These are phyloP conservation scores for Rhincodon typus DNA, from an alignment of 2,797 vertebrate genomes.

Conservation along the genomic window DNA sequence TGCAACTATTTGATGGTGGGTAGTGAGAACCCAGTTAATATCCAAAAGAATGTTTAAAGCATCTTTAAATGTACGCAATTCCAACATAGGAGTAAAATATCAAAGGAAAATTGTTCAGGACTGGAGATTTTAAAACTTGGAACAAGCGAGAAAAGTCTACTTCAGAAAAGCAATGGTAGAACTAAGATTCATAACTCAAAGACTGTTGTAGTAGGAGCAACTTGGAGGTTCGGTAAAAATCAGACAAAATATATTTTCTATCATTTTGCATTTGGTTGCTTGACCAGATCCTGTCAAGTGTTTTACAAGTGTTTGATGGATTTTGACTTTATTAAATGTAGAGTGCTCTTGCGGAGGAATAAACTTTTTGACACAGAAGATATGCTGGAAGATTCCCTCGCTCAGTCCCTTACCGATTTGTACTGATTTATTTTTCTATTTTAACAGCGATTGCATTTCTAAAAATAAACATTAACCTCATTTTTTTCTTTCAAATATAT, in stretches of 20 bases:
- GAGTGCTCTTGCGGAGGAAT: background rate
- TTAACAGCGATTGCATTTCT: background rate
- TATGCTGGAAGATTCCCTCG: background rate
- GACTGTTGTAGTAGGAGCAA: background rate
- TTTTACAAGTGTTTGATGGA: background rate
- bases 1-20: background rate
- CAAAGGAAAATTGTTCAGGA: background rate
- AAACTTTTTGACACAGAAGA: background rate
- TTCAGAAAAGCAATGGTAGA: background rate
- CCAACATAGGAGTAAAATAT: background rate
- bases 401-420: background rate
- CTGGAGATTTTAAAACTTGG: background rate
- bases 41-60: background rate
- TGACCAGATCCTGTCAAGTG: background rate
- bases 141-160: background rate
- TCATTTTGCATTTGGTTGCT: background rate
- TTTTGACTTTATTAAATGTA: background rate
- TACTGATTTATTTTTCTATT: background rate
- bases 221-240: background rate
- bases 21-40: background rate
- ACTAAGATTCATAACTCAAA: background rate
- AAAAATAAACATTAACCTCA: background rate
- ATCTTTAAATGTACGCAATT: background rate
- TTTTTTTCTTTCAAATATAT: background rate
- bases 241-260: background rate